A percentile compares a stretch with the other conserved stretches of the same genome.
phyloP scores from a whole-genome alignment of 2,797 vertebrate genomes.

The Cephalopachus bancanus region DNA sequence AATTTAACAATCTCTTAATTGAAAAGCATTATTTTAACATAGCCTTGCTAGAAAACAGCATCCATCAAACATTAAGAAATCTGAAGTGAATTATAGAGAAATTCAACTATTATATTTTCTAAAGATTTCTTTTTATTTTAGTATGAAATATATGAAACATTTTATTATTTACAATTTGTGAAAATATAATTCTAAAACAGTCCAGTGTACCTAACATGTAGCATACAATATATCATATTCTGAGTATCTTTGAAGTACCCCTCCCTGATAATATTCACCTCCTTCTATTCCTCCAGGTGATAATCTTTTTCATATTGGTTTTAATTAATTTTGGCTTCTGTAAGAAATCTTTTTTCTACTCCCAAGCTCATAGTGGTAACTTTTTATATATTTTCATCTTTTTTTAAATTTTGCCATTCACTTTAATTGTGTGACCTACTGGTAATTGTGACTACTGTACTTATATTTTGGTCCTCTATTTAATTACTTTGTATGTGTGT shows the following conservation, averaged over 20 bases:
- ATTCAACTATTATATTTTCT: background rate
- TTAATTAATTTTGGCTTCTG: background rate
- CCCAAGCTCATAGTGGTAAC: background rate
- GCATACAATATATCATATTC: background rate
- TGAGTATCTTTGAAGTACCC: background rate
- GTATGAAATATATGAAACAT: conserved; percentile 12
- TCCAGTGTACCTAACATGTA: background rate
- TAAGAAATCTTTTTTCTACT: background rate
- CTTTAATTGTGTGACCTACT: background rate
- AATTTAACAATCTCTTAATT: background rate
- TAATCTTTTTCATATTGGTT: background rate
- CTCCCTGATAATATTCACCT: background rate
- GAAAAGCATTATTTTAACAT: background rate
- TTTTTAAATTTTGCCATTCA: background rate
- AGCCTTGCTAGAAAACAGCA: background rate
- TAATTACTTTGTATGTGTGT: background rate
- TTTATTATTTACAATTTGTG: conserved; percentile 1
- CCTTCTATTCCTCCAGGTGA: background rate
- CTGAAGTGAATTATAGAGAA: background rate
- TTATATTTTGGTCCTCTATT: background rate
- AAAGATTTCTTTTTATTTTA: background rate
- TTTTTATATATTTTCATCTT: background rate
- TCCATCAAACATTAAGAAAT: background rate
- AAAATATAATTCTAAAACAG: background rate
- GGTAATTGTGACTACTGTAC: background rate